Conservation (phyloP, 2,113 vertebrate species). For the Entelurus aequoreus region DNA sequence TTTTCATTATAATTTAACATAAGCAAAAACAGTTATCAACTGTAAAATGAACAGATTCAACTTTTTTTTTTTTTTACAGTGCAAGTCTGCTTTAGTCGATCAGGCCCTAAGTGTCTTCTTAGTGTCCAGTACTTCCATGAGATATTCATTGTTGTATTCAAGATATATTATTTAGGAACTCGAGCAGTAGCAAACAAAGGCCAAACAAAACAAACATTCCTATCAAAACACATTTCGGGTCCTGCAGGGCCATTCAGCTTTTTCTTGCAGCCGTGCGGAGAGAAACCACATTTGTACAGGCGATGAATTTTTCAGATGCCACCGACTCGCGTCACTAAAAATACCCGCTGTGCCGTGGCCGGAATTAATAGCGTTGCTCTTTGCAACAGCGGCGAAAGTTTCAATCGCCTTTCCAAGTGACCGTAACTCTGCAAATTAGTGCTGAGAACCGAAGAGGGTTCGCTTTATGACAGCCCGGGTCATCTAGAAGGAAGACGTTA, state of each 20-base stretch:
- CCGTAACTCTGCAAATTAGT: slow-evolving; percentile 7
- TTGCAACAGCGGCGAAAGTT: background rate
- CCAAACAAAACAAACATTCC: too few relatives aligned
- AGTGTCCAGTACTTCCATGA: too few relatives aligned
- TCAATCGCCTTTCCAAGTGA: background rate
- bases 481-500: background rate
- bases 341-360: slow-evolving; percentile 3
- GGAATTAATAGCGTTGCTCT: slow-evolving; percentile 1
- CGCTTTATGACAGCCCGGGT: background rate
- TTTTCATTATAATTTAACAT: too few relatives aligned
- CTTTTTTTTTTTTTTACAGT: too few relatives aligned
- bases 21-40: too few relatives aligned
- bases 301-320: slow-evolving; percentile 25
- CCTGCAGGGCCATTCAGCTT: background rate
- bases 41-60: too few relatives aligned
- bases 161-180: too few relatives aligned
- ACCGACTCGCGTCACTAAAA: slow-evolving; percentile 1
- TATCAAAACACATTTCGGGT: background rate
- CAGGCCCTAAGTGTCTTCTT: too few relatives aligned
- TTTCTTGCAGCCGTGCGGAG: slow-evolving; percentile 4
- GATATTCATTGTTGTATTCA: too few relatives aligned
- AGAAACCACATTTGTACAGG: slow-evolving; percentile 10
- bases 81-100: too few relatives aligned
- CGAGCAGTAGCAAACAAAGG: too few relatives aligned
- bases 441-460: background rate